Conservation (phyloP, 2,113 vertebrate genomes). For the Erythrocercus mccallii region DNA sequence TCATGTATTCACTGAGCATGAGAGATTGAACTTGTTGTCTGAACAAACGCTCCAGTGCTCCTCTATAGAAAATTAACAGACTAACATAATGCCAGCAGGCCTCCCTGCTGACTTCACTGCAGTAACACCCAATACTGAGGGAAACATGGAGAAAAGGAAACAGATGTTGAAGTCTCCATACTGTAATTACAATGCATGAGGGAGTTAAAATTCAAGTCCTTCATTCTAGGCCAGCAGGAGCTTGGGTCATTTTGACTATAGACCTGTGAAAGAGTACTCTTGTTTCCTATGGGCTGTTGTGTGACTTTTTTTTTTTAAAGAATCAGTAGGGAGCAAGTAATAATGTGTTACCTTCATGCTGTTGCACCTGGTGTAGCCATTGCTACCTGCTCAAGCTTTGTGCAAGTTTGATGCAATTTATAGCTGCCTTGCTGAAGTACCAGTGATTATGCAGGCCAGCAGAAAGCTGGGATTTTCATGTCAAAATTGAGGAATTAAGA, state of each 20-base stretch:
- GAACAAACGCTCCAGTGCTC: constrained; percentile 9
- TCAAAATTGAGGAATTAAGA: background rate
- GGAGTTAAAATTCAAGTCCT: background rate
- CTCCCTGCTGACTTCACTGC: background rate
- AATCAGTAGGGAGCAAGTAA: background rate
- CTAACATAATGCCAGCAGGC: background rate
- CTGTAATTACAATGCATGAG: background rate
- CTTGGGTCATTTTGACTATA: background rate
- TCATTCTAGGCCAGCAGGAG: background rate
- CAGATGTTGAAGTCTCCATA: background rate
- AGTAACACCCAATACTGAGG: background rate
- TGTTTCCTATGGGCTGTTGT: background rate
- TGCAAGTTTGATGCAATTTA: background rate
- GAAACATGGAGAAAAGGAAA: constrained; percentile 5
- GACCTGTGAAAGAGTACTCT: background rate
- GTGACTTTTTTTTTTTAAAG: background rate
- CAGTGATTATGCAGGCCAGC: background rate
- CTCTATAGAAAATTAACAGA: constrained; percentile 22
- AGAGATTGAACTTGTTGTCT: background rate
- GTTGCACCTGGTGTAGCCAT: background rate
- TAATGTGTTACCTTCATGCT: background rate
- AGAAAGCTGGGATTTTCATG: background rate
- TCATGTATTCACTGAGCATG: background rate
- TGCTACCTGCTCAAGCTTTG: background rate
- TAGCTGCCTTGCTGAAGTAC: background rate